Evolutionary conservation across 2,113 vertebrate species (phyloP), one percentile per base, ranked within the genome.

Genomic region (Gopherus flavomarginatus): DNA sequence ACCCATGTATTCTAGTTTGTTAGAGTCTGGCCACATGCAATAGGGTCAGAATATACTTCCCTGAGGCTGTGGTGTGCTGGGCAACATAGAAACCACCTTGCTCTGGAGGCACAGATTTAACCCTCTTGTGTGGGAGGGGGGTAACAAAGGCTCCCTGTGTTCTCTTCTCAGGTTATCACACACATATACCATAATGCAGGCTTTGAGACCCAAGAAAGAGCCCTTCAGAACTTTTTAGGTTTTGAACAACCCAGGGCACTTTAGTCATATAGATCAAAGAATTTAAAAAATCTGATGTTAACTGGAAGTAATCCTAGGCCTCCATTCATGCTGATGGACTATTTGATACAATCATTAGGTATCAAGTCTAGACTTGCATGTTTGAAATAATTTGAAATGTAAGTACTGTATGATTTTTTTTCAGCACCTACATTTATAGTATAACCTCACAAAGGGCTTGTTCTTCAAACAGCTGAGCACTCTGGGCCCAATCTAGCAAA

Each of bases 341-440:
- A 53, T 91, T 42, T 72, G 57, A 11, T 62, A 11, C 52, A n/a
- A 92, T 65, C 90, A 92, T 88, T 94, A 54, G 82, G 91, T 69
- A 84, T 22, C 31, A 75, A 89, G 77, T 86, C 89, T 56, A 53
- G 94, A 81, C 44, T 6, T 72, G 35, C 2, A 17, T 87, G 31
- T 83, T 94, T 94, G 29, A 87, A 92, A 89, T 88, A 42, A 94
- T 81, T 83, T 88, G 65, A 57, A 92, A 78, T 47, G 75, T 62
- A 91, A 79, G 82, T 95, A 94, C 57, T 88, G 31, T n/a, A n/a
- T n/a, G 35, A 49, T 17, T 57, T 49, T 56, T 81, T 88, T 83
- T 50, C 86, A 88, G 81, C 27, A n/a, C 53, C 86, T 93, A 90
- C 88, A 81, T 69, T 69, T 57, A 47, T n/a, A 94, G 11, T 53